Evolutionary conservation across 1,140 invertebrate species (phyloP).

Genomic region (Polypedilum vanderplanki): DNA sequence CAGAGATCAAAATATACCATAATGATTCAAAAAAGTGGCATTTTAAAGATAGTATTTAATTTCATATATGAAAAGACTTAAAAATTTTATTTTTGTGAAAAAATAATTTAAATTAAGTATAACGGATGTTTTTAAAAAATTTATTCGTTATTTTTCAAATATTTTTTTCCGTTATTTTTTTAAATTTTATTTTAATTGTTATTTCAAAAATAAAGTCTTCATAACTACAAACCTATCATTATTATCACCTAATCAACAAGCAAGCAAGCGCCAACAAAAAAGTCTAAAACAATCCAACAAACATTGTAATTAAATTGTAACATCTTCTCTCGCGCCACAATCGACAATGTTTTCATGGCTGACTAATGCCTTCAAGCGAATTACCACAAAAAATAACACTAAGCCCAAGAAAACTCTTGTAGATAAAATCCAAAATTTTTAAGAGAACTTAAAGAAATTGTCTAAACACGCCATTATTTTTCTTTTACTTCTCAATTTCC

Average conservation of each 20-base stretch:
- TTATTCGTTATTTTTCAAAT: neutral
- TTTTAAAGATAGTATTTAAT: slow-evolving; percentile 27
- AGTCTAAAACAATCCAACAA: neutral
- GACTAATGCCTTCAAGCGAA: neutral
- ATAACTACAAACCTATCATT: neutral
- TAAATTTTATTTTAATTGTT: no score
- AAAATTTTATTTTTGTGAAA: neutral
- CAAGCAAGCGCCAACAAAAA: neutral
- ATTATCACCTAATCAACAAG: neutral
- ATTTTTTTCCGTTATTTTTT: neutral
- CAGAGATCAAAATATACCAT: neutral
- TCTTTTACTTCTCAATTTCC: slow-evolving; percentile 21
- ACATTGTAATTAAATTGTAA: slow-evolving; percentile 14
- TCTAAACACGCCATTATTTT: slow-evolving; percentile 23
- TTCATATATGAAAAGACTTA: neutral
- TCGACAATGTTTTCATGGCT: neutral
- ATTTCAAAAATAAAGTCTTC: neutral
- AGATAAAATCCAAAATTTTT: neutral
- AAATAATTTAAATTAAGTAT: no score
- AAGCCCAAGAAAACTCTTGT: neutral
- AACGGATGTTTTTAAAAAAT: neutral
- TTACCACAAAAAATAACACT: neutral
- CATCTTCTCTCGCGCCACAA: neutral
- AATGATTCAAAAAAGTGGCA: neutral
- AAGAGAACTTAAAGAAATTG: neutral